These are phyloP conservation scores for Copidosoma aretas DNA, from an alignment of 2,888 invertebrate genomes.

Conservation along the genomic window DNA sequence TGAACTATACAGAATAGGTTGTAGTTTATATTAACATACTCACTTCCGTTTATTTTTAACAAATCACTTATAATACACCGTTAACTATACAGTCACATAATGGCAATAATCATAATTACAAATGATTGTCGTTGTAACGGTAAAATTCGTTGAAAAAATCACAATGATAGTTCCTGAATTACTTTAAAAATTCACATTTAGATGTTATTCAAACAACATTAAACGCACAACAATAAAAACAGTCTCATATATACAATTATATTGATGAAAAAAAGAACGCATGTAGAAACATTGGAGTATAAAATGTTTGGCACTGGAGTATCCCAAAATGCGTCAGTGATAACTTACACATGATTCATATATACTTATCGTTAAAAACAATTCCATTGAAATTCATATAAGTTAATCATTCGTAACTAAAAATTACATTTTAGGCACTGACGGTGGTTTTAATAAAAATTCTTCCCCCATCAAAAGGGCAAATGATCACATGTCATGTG, in stretches of 20 bases:
- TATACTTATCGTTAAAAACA: constrained; percentile 13
- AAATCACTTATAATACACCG: too few species aligned
- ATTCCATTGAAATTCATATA: constrained; percentile 18
- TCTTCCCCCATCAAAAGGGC: constrained; percentile 20
- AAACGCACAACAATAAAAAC: constrained; percentile 22
- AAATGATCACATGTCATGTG: constrained; percentile 28
- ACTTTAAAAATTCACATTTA: background rate
- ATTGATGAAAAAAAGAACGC: background rate
- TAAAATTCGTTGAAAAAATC: constrained; percentile 5
- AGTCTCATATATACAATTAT: constrained; percentile 22
- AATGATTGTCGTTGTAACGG: constrained; percentile 13
- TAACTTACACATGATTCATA: constrained; percentile 5
- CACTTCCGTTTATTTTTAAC: too few species aligned
- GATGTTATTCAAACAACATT: constrained; percentile 13
- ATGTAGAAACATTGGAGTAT: constrained; percentile 19
- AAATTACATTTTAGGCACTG: constrained; percentile 31
- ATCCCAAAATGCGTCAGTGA: constrained; percentile 32
- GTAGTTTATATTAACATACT: too few species aligned
- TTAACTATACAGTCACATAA: background rate
- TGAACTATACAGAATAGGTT: constrained; percentile 2
- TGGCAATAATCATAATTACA: constrained; percentile 19
- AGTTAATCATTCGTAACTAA: constrained; percentile 5
- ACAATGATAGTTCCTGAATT: constrained; percentile 6
- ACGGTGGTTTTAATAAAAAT: constrained; percentile 32
- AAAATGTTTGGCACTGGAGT: constrained; percentile 36